Evolutionary conservation across 1,140 invertebrate species (phyloP).

Genomic region (Panagrolaimus sp.): DNA sequence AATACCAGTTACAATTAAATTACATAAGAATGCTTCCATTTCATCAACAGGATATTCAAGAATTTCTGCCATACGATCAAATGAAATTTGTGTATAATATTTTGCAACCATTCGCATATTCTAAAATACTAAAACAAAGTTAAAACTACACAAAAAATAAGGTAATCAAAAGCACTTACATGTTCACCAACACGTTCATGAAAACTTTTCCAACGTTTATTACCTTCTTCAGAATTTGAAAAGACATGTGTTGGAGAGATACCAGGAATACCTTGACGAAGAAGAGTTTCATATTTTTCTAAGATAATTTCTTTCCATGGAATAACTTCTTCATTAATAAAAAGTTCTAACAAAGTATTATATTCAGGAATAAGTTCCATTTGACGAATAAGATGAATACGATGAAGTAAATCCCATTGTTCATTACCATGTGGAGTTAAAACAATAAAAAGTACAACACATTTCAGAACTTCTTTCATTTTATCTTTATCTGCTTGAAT

Average conservation of each 20-base stretch:
- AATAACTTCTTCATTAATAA: conserved; percentile 90
- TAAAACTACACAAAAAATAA: not conserved
- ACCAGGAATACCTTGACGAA: conserved; percentile 63
- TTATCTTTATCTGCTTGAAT: conserved; percentile 44
- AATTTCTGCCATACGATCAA: conserved; percentile 84
- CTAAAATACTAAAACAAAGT: conserved; percentile 63
- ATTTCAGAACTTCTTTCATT: conserved; percentile 65
- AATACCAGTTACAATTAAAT: conserved; percentile 78
- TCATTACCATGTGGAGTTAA: conserved; percentile 93
- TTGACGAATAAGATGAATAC: conserved; percentile 78
- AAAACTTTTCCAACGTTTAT: conserved; percentile 83
- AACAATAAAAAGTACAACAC: conserved; percentile 84
- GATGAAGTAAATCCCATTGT: conserved; percentile 88
- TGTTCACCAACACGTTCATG: conserved; percentile 89
- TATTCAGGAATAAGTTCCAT: conserved; percentile 84
- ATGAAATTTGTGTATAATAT: conserved; percentile 87
- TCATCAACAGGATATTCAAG: conserved; percentile 79
- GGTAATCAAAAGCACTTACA: conserved; percentile 65
- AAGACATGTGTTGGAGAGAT: conserved; percentile 38
- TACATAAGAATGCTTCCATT: conserved; percentile 89
- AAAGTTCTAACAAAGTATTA: conserved; percentile 81
- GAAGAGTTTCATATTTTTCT: conserved; percentile 74
- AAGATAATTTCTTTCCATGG: conserved; percentile 78
- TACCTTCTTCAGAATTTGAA: conserved; percentile 66
- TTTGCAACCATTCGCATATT: conserved; percentile 98